Percentiles rank a stretch among this genome's conserved stretches.
phyloP scores from a whole-genome alignment of 2,888 invertebrate genomes.

The Leucoptera coffeella region DNA sequence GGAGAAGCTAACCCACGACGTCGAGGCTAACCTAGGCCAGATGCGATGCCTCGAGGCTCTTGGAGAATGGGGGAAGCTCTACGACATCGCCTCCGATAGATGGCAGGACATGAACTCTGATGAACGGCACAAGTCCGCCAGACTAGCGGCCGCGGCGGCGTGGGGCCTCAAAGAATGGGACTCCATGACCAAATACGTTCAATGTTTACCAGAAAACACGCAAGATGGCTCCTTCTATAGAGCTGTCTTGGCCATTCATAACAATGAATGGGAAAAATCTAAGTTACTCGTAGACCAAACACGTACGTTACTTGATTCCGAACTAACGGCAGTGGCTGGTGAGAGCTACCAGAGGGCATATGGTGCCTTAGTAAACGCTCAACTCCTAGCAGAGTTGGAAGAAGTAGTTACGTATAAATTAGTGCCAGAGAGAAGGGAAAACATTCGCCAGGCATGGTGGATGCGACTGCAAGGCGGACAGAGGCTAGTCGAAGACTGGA shows the following conservation, averaged over 20 bases:
- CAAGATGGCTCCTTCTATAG: slow-evolving; percentile 95
- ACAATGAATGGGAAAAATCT: slow-evolving; percentile 61
- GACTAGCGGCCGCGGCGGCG: slow-evolving; percentile 89
- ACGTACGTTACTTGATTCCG: slow-evolving; percentile 89
- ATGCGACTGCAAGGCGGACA: slow-evolving; percentile 92
- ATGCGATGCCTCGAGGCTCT: slow-evolving; percentile 95
- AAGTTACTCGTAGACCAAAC: slow-evolving; percentile 85
- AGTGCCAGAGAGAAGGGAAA: slow-evolving; percentile 78
- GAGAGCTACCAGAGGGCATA: slow-evolving; percentile 95
- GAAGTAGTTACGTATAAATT: slow-evolving; percentile 96
- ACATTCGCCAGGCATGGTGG: slow-evolving; percentile 89
- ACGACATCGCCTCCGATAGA: slow-evolving; percentile 70
- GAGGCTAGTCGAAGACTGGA: slow-evolving; percentile 95
- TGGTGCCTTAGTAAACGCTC: slow-evolving; percentile 93
- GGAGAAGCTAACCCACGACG: slow-evolving; percentile 64
- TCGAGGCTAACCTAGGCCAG: slow-evolving; percentile 82
- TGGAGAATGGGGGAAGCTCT: slow-evolving; percentile 90
- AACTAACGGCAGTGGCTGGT: slow-evolving; percentile 93
- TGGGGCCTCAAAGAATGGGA: slow-evolving; percentile 96
- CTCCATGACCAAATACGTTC: slow-evolving; percentile 87
- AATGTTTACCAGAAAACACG: slow-evolving; percentile 82
- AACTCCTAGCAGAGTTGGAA: slow-evolving; percentile 94
- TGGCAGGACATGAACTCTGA: slow-evolving; percentile 64
- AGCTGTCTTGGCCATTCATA: slow-evolving; percentile 86
- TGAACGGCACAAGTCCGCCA: slow-evolving; percentile 65